Evolutionary conservation across 2,888 invertebrate species (phyloP), one percentile per base, ranked within the genome.

Genomic region (Spisula solida): DNA sequence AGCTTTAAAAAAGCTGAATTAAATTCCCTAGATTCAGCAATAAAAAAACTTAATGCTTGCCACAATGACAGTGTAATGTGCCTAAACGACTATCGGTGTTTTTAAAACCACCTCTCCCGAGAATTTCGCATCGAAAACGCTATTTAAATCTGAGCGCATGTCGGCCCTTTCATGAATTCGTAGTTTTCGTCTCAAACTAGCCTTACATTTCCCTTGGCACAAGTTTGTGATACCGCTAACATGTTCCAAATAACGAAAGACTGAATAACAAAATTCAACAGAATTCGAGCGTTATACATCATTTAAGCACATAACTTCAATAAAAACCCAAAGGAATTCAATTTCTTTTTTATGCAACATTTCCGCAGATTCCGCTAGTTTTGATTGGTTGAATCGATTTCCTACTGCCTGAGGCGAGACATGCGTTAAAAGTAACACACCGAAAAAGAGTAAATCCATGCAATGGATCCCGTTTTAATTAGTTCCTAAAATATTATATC

Each of bases 381-480:
- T 75, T 75, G 75, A 75, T 31, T 75, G 31, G 75, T 16, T 75
- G 75, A 34, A 75, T 75, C 18, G 16, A 31, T 75, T 31, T 66
- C 25, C 25, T 25, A 66, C 60, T 66, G n/a, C 60, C 60, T 5
- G 60, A 8, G 8, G 25, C 51, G 51, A 10, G 25, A 66, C 25
- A n/a, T 10, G 60, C 25, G 66, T 25, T 25, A 1, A 70, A 70
- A 47, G 20, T 41, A 25, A 16, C 41, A 82, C 66, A 48, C n/a
- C 47, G 25, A 66, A 66, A 66, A 66, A 25, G n/a, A 66, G 25
- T 66, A 8, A 1, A 51, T 0, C 25, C 60, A 66, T 10, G 25
- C 60, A 66, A 25, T 25, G 60, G 60, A 20, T 66, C 60, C 47
- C 20, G 70, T 66, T 82, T 41, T 47, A 82, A 82, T 82, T 82